Evolutionary conservation across 1,140 invertebrate genomes (phyloP), one percentile per base, ranked within the genome.

Genomic region (Lasaia peninsularis): DNA sequence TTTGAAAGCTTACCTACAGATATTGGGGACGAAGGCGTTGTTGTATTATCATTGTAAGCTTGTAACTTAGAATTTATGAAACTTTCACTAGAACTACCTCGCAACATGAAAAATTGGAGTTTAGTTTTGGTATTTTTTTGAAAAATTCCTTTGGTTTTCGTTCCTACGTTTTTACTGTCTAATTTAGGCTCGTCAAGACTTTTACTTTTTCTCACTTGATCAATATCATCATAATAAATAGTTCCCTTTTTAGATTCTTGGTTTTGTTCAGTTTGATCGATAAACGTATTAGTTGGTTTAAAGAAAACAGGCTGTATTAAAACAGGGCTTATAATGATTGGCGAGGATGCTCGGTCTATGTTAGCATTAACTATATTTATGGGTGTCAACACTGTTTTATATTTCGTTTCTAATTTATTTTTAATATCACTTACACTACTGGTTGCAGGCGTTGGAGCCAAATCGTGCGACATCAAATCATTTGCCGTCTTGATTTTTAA

Each of bases 181-280:
- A 32, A 9, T 37, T 8, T 21, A n/a, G 11, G 35, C n/a, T 40
- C 9, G 10, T 44, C 62, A 35, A 60, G 60, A 34, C 40, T 66
- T 37, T 74, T 71, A 33, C 50, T 63, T 58, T 21, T 59, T 58
- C 24, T 67, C n/a, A 88, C 85, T 72, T 85, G 76, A 60, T 85
- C 80, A 9, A 76, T 86, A 56, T 88, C 86, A 44, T 85, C 68
- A 49, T 86, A 88, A 58, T 88, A 88, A 32, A 86, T 65, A 6
- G 73, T 85, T 33, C 68, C 64, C 34, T 69, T 78, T 60, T 73
- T 74, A 21, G 28, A 65, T 49, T 77, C 73, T 40, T 40, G 59
- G 56, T 65, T 75, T 20, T 48, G 21, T 14, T 74, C 20, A 20
- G 5, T 49, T 51, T 66, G 49, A 49, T 60, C 24, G 24, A 28